Evolutionary conservation across 2,113 vertebrate genomes (phyloP).

Genomic region (Orycteropus afer): DNA sequence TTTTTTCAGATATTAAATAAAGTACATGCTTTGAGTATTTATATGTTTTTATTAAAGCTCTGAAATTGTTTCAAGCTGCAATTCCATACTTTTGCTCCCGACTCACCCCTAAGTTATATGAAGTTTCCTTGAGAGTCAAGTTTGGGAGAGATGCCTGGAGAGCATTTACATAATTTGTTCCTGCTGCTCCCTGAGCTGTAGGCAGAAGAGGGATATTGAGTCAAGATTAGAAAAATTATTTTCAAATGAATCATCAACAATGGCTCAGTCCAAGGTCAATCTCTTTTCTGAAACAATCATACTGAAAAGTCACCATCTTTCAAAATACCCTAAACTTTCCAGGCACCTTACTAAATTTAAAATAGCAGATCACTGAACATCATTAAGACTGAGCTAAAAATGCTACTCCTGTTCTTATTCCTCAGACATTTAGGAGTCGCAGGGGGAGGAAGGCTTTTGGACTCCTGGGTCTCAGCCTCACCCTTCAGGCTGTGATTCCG

Average conservation of each 20-base stretch:
- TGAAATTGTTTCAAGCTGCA: slow-evolving; percentile 38
- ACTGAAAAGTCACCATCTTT: not conserved
- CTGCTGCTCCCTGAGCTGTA: slow-evolving; percentile 70
- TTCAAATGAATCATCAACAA: slow-evolving; percentile 25
- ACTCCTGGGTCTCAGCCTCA: not conserved
- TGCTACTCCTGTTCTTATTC: not conserved
- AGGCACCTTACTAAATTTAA: not conserved
- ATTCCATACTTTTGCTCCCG: slow-evolving; percentile 22
- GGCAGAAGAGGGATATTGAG: slow-evolving; percentile 71
- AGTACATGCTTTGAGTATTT: not conserved
- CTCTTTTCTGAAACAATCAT: not conserved
- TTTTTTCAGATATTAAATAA: not conserved
- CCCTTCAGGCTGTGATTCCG: not conserved
- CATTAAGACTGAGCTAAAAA: not conserved
- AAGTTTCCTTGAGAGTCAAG: slow-evolving; percentile 78
- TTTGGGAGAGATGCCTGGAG: slow-evolving; percentile 79
- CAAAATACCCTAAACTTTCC: slow-evolving; percentile 1
- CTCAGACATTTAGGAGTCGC: not conserved
- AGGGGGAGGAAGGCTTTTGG: not conserved
- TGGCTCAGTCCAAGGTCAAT: not conserved
- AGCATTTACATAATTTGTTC: slow-evolving; percentile 77
- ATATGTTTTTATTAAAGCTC: not conserved
- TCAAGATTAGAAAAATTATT: slow-evolving; percentile 12
- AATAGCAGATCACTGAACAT: not conserved
- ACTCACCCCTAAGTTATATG: slow-evolving; percentile 84